Evolutionary conservation across 2,113 vertebrate species (phyloP).

Genomic region (Cyrtonyx montezumae): DNA sequence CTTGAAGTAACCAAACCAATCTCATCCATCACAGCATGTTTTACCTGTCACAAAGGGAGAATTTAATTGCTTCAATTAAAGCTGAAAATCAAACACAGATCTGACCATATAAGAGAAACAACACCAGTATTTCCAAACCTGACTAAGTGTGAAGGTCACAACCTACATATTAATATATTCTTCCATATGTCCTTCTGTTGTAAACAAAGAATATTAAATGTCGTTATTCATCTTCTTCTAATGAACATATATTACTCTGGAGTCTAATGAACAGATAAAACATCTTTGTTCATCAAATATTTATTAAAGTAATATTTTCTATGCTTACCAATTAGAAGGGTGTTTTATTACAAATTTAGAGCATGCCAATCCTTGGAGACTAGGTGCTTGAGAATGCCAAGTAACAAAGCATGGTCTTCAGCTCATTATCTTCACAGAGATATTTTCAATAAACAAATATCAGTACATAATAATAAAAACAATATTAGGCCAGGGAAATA

Average conservation of each 20-base stretch:
- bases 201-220: constrained; percentile 84
- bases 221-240: constrained; percentile 70
- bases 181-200: constrained; percentile 71
- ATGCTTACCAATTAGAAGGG: constrained; percentile 56
- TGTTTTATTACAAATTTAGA: constrained; percentile 58
- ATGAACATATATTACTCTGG: constrained; percentile 75
- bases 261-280: constrained; percentile 78
- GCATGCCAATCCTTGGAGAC: neutral
- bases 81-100: constrained; percentile 20
- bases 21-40: neutral
- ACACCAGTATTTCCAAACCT: constrained; percentile 53
- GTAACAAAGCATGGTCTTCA: neutral
- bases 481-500: neutral
- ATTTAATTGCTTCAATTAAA: constrained; percentile 78
- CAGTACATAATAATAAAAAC: neutral
- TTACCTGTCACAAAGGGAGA: constrained; percentile 25
- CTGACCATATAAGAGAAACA: constrained; percentile 29
- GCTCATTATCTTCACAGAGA: neutral
- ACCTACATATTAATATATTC: constrained; percentile 77
- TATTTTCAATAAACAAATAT: constrained; percentile 21
- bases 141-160: constrained; percentile 57
- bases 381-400: neutral
- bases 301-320: constrained; percentile 82
- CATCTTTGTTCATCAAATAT: constrained; percentile 81
- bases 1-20: neutral